A percentile compares a stretch with the other conserved stretches of the same genome.
These are phyloP conservation scores for Trinorchestia longiramus DNA, from an alignment of 1,140 invertebrate genomes.

Conservation along the genomic window DNA sequence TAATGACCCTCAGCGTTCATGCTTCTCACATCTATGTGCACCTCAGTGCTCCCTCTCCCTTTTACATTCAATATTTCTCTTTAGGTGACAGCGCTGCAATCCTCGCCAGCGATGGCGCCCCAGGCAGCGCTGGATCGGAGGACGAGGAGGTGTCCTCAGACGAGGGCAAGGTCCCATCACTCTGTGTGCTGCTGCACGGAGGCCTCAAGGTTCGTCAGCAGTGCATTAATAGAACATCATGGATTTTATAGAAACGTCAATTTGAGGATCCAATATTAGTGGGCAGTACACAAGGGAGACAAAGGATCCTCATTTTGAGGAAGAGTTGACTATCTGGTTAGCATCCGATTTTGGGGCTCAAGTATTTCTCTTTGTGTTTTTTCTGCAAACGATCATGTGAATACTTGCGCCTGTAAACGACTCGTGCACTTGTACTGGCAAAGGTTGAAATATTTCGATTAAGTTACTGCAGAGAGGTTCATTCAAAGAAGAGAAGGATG, in stretches of 20 bases:
- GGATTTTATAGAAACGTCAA: background rate
- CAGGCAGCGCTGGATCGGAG: conserved; percentile 40
- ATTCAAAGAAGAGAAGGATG: background rate
- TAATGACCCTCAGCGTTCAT: background rate
- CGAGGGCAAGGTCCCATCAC: conserved; percentile 86
- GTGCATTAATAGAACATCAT: conserved; percentile 26
- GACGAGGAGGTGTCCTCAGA: conserved; percentile 73
- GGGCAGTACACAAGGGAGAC: background rate
- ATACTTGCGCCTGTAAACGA: background rate
- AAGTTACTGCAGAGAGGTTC: background rate
- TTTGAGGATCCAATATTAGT: background rate
- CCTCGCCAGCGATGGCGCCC: background rate
- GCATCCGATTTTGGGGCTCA: background rate
- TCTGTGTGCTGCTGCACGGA: conserved; percentile 94
- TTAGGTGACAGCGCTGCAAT: background rate
- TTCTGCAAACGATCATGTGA: background rate
- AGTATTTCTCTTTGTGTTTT: background rate
- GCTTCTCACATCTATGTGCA: background rate
- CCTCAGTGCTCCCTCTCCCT: background rate
- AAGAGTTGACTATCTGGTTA: background rate
- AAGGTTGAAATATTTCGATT: background rate
- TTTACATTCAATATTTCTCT: no score
- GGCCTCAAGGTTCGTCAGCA: conserved; percentile 83
- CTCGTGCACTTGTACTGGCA: background rate
- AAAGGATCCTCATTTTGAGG: background rate